Evolutionary conservation across 2,797 vertebrate species (phyloP).

Genomic region (Schizopygopsis malacanthus): DNA sequence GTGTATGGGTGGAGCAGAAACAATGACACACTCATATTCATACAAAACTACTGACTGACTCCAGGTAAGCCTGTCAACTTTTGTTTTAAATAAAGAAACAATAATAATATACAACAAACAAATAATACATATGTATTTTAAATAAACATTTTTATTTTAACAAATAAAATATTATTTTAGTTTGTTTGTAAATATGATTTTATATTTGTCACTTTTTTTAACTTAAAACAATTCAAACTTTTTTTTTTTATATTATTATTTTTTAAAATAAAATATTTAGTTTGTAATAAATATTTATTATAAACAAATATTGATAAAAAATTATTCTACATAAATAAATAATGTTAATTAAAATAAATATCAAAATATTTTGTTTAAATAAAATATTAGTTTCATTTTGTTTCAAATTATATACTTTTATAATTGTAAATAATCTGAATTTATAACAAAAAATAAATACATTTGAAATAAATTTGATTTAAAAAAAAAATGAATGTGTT

Average conservation of each 20-base stretch:
- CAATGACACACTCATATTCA: background rate
- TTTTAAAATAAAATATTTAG: background rate
- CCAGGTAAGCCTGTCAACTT: background rate
- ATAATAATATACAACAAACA: background rate
- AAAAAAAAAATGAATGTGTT: background rate
- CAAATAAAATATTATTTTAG: background rate
- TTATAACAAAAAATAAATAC: background rate
- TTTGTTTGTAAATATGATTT: background rate
- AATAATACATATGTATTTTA: background rate
- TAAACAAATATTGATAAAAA: too few relatives aligned
- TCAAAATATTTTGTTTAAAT: background rate
- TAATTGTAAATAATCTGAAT: background rate
- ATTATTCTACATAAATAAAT: too few relatives aligned
- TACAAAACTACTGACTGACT: background rate
- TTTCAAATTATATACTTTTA: background rate
- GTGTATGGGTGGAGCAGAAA: background rate
- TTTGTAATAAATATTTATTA: too few relatives aligned
- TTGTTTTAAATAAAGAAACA: background rate
- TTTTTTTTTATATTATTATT: background rate
- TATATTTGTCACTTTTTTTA: background rate
- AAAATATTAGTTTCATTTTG: background rate
- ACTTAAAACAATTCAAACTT: background rate
- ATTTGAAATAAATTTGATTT: too few relatives aligned
- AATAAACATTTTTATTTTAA: background rate
- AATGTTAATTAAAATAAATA: too few relatives aligned